phyloP scores from a whole-genome alignment of 2,888 invertebrate genomes.

The Catocala sponsa region DNA sequence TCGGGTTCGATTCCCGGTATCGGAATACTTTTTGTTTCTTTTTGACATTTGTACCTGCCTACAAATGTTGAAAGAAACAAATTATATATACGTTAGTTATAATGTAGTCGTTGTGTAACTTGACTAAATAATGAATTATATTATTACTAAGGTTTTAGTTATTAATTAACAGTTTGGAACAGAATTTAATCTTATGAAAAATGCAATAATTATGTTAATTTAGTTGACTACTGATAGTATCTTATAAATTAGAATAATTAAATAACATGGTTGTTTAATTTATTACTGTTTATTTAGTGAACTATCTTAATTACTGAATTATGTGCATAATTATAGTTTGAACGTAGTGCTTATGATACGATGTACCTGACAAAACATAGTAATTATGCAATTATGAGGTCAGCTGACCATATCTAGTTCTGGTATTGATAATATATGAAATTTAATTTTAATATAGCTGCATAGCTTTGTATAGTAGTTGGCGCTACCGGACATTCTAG shows the following conservation, averaged over 20 bases:
- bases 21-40: conserved; percentile 53
- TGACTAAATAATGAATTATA: background rate
- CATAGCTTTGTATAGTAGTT: no score
- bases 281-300: conserved; percentile 9
- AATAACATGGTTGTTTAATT: conserved; percentile 5
- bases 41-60: background rate
- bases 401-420: no score
- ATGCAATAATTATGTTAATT: conserved; percentile 24
- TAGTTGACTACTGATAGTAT: conserved; percentile 5
- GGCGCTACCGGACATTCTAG: no score
- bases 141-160: background rate
- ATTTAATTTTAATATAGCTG: no score
- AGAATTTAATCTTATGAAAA: conserved; percentile 13
- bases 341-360: background rate
- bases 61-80: conserved; percentile 14
- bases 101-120: background rate
- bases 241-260: conserved; percentile 3
- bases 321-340: conserved; percentile 3
- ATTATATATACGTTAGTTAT: background rate
- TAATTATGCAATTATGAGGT: no score
- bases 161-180: background rate
- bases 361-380: no score
- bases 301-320: conserved; percentile 2
- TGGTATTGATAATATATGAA: no score
- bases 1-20: conserved; percentile 88